Base-by-base conservation (phyloP, 2,113 vertebrate species). In the pig (Sus scrofa) region DNA sequence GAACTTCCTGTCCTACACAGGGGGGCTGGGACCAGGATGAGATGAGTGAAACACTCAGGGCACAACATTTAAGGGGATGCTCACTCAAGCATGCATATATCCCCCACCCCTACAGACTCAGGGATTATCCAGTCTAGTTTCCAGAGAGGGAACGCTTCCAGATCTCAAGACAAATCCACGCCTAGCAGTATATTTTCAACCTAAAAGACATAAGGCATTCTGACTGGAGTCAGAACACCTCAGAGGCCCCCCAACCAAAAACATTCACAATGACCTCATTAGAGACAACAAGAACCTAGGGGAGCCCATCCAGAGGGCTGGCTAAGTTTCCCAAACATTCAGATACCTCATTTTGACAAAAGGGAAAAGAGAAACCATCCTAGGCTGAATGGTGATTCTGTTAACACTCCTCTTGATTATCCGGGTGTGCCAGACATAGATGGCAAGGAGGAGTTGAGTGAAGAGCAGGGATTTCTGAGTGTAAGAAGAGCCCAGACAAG, bases 341-440 rank as follows among this genome's bases (percentile, higher is more conserved):
- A 62, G 30, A 58, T 30, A 89, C 95, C 63, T 97, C 94, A 81
- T 91, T 95, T 75, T 85, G 91, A 70, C 39, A 77, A 84, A 19
- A 2, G 24, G 34, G 70, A 62, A 70, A 27, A 44, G 27, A 32
- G 1, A 92, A 91, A 81, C 34, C 26, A 63, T 68, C 44, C 60
- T 32, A 81, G 32, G n/a, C 20, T 91, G n/a, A 74, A 67, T 44
- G 62, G 79, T 73, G 71, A 82, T 70, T 32, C 6, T 65, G 13
- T 95, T 63, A 26, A 34, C 9, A 4, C 77, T 90, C 58, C n/a
- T 75, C 39, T 68, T 56, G 16, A 77, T 73, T 91, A 20, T 85
- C 71, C 9, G 86, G 20, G 34, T 82, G 13, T 58, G 62, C 65
- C 34, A 58, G 82, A 44, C 14, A 26, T 5, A 67, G 70, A 89